Conservation (phyloP, 2,797 vertebrate species). For the Myotis findleyi region DNA sequence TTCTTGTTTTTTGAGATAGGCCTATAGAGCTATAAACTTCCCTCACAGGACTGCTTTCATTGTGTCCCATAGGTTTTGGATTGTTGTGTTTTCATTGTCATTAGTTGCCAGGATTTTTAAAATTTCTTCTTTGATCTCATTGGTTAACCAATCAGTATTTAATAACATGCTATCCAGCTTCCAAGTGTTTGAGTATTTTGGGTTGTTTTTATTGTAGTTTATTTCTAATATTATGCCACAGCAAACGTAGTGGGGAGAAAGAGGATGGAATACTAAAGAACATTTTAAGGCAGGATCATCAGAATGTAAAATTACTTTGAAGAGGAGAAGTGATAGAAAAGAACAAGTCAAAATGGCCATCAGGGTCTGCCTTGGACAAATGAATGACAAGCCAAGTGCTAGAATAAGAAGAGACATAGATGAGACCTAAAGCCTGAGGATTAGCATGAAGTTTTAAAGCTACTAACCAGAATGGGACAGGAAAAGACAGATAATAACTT, state of each 20-base stretch:
- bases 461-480: not conserved
- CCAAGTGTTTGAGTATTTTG: no score
- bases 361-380: not conserved
- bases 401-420: not conserved
- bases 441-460: constrained; percentile 32
- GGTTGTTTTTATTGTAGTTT: no score
- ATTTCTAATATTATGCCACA: not conserved
- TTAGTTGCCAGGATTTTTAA: no score
- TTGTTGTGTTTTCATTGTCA: no score
- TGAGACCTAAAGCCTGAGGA: not conserved
- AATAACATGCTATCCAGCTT: no score
- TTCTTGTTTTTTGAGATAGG: no score
- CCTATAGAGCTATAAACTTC: no score
- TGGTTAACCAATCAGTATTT: no score
- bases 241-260: not conserved
- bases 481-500: not conserved
- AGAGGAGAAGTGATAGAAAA: not conserved
- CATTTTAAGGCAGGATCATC: constrained; percentile 1
- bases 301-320: constrained; percentile 56
- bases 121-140: no score
- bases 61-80: no score
- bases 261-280: not conserved
- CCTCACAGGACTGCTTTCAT: no score
- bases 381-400: not conserved
- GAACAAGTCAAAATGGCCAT: not conserved